Conservation (phyloP, 2,113 vertebrate species). For the Raphicerus campestris region DNA sequence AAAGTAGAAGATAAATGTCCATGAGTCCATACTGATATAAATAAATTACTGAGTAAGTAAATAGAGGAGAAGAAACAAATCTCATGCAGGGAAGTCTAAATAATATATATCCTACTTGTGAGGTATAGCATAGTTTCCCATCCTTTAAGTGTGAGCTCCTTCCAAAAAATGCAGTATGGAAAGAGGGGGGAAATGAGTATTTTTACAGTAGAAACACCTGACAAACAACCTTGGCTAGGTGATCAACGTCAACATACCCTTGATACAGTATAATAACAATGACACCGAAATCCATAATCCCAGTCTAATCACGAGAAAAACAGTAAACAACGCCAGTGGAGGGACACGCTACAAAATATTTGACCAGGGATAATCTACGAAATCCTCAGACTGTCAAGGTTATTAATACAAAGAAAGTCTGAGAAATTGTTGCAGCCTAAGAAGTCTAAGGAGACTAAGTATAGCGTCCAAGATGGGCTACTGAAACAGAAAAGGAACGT, state of each 20-base stretch:
- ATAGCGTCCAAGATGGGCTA: neutral
- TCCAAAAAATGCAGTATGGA: neutral
- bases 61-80: neutral
- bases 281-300: neutral
- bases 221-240: neutral
- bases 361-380: neutral
- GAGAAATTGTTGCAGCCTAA: neutral
- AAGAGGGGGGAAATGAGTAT: neutral
- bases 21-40: neutral
- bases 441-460: neutral
- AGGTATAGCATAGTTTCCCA: neutral
- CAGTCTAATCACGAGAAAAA: neutral
- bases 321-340: neutral
- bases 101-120: neutral
- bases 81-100: neutral
- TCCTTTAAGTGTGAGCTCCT: neutral
- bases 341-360: neutral
- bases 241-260: neutral
- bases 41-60: neutral
- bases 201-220: neutral
- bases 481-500: too few species aligned
- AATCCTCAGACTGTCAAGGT: neutral
- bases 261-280: neutral
- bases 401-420: neutral
- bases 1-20: neutral